Evolutionary conservation across 2,888 invertebrate species (phyloP), one percentile per base, ranked within the genome.

Genomic region (Ashinkailepas kermadecensis): DNA sequence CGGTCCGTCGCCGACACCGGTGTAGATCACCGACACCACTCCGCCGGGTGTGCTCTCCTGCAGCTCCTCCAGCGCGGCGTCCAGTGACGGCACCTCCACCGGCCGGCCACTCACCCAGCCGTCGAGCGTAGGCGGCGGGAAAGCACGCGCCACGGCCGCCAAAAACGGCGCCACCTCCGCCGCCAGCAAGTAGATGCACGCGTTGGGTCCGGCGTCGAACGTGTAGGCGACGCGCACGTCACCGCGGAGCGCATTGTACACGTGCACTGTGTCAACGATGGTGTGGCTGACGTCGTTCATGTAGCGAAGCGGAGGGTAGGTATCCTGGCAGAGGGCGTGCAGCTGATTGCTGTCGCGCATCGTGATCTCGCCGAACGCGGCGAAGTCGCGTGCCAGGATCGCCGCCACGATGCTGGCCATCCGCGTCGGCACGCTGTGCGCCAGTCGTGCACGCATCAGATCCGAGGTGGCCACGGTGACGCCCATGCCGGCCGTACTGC

Each of bases 311-410:
- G 99, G 98, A 39, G 99, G 99, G 89, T 91, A 96, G 0, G 98
- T 94, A 87, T 99, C 99, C 83, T 96, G 88, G 86, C 95, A 95
- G 57, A 95, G 90, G 0, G 97, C 96, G 90, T 99, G 99, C 86
- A 99, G 93, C 87, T 97, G 95, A 90, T 99, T 99, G 83, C 97
- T 97, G 86, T 99, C 99, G 88, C 92, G 92, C 95, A 99, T 99
- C 0, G 97, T 96, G 54, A 98, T 90, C 86, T 94, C 92, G n/a
- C 95, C 97, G 89, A 99, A 97, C 74, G 88, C 90, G 57, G 90
- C 86, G 87, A 97, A 99, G 88, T 99, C 91, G 85, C 89, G 92
- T 0, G 89, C 87, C 82, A 88, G 85, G 82, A 97, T 94, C 13
- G 92, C 92, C 84, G 89, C 82, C 81, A 86, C 89, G 85, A 94